Evolutionary conservation across 2,113 vertebrate genomes (phyloP), one percentile per base, ranked within the genome.

Genomic region (Nycticryphes semicollaris): DNA sequence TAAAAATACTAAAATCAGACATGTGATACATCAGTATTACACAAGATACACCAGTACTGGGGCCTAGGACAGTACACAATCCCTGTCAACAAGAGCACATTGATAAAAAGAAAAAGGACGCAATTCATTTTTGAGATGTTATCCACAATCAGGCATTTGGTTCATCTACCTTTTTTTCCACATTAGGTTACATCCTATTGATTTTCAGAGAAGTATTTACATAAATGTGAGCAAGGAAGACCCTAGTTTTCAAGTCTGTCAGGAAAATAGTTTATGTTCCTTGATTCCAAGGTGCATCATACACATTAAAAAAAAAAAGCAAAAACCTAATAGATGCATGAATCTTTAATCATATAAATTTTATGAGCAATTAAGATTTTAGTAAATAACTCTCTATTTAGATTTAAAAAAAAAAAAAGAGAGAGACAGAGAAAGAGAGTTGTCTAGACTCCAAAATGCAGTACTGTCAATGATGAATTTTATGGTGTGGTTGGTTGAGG

Each of bases 171-270:
- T 96, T 84, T 95, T 94, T 95, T 90, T 82, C 94, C 95, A 95
- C 75, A 53, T 95, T 95, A 89, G 89, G 92, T 94, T 92, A 94
- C 74, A 96, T 15, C 84, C 91, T 50, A 33, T 74, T 97, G 91
- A 93, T 96, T 98, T 98, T 91, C 96, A 97, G 94, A 96, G 84
- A 97, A 81, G 90, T 98, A 97, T 97, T 94, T 97, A 98, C 97
- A 98, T 63, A 94, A 94, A 63, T 78, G 85, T 88, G 93, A 98
- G 96, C 22, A 21, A 98, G 98, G 97, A 98, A 98, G 97, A 98
- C 94, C 96, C 97, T 97, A 96, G 92, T 96, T 97, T 98, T 98
- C 98, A 98, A 98, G 98, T 98, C 98, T 97, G 89, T 95, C 98
- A 98, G 98, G 98, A 98, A 97, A 96, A 95, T 90, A 98, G 90